phyloP scores from a whole-genome alignment of 2,888 invertebrate species.

The Dichetophora obliterata region DNA sequence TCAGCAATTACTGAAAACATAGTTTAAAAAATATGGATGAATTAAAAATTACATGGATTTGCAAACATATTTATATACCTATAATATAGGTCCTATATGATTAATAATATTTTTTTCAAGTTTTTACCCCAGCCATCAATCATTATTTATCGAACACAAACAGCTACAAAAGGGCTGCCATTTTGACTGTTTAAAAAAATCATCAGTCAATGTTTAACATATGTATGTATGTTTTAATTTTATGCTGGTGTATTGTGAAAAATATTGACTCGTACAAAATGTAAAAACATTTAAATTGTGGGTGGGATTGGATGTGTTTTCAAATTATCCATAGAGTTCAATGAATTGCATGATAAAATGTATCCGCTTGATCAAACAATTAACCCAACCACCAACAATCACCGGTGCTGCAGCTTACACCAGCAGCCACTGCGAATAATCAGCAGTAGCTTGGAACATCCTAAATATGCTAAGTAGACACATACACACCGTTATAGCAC shows the following conservation, averaged over 20 bases:
- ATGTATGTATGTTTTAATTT: background rate
- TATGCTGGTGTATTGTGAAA: background rate
- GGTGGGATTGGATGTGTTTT: conserved; percentile 2
- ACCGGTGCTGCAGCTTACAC: background rate
- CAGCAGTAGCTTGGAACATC: no score
- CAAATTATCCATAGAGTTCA: conserved; percentile 9
- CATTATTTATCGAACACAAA: conserved; percentile 4
- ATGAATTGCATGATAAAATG: conserved; percentile 19
- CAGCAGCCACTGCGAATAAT: no score
- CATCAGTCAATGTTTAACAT: background rate
- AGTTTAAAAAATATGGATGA: no score
- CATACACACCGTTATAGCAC: background rate
- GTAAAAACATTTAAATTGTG: no score
- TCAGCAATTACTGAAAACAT: no score
- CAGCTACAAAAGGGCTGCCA: background rate
- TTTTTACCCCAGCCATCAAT: no score
- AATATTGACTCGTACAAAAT: no score
- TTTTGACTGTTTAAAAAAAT: background rate
- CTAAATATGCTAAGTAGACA: no score
- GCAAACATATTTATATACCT: background rate
- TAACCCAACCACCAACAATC: background rate
- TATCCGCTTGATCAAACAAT: conserved; percentile 21
- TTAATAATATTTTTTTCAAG: background rate
- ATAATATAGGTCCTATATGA: no score
- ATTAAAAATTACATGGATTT: background rate